Evolutionary conservation across 2,888 invertebrate species (phyloP), one percentile per base, ranked within the genome.

Genomic region (Ornithoptera alexandrae): DNA sequence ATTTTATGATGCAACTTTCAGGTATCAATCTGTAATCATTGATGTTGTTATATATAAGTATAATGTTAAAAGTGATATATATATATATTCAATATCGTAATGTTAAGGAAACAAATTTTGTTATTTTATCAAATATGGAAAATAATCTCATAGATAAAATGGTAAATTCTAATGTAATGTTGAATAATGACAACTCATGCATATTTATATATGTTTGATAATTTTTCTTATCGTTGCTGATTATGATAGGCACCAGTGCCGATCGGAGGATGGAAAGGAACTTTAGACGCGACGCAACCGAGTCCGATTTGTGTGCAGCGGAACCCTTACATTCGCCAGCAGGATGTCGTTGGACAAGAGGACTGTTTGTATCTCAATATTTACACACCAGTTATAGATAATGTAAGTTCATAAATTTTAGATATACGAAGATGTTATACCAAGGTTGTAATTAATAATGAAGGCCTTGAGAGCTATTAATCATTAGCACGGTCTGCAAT

Each of bases 341-440:
- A 93, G 62, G 87, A 93, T 30, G 93, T 96, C 58, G 94, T 94
- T 62, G 97, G 97, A 0, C 93, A 92, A 72, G 97, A 98, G 85
- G 97, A 98, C 84, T 98, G 97, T 78, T 92, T 98, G 2, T 97
- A 96, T 74, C 87, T 98, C 6, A 97, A 97, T 91, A 93, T 94
- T 5, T 94, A 94, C 72, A 86, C 93, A 10, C 94, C 94, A 67
- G 81, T 84, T 74, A 85, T 72, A 20, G 75, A 74, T 61, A 82
- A 87, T 75, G 90, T 90, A 74, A 77, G 84, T 82, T 42, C 1
- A 50, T 7, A 39, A 36, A 36, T 8, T 36, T 36, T 2, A 36
- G 6, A 36, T 8, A 36, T 46, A 46, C 12, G 5, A 50, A 50
- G 50, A 5, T 39, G 7, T 42, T 46, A 7, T 20, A 57, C n/a